phyloP scores from a whole-genome alignment of 2,113 vertebrate species.

The Smithornis capensis region DNA sequence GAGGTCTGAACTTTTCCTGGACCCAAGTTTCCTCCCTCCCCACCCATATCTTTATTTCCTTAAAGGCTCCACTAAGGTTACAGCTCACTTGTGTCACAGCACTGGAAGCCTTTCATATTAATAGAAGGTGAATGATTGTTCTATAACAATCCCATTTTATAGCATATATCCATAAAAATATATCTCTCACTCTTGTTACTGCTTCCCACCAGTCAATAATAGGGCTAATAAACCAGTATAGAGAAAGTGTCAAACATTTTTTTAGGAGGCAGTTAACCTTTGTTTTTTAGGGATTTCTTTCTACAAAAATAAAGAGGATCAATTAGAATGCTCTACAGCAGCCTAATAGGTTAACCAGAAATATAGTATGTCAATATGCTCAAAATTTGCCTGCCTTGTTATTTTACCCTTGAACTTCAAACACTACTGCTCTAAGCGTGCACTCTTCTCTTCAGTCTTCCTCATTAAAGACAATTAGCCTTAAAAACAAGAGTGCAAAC shows the following conservation, averaged over 20 bases:
- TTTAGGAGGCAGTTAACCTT: neutral
- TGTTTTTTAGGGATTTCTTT: conserved; percentile 1
- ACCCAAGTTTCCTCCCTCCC: conserved; percentile 37
- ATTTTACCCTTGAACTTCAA: neutral
- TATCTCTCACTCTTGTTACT: conserved; percentile 10
- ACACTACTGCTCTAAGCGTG: neutral
- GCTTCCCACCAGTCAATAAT: conserved; percentile 14
- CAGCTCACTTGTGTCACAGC: neutral
- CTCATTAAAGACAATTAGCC: conserved; percentile 23
- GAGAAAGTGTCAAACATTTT: neutral
- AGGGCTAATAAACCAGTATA: neutral
- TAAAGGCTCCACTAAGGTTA: neutral
- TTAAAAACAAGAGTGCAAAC: conserved; percentile 58
- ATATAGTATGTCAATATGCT: neutral
- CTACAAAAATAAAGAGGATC: conserved; percentile 47
- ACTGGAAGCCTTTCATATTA: neutral
- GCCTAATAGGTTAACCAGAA: neutral
- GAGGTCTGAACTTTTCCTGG: neutral
- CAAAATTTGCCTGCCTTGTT: neutral
- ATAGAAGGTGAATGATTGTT: neutral
- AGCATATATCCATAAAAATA: conserved; percentile 54
- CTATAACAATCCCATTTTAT: neutral
- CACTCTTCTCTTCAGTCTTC: conserved; percentile 1
- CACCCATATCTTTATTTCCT: neutral
- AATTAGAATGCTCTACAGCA: neutral